Conservation (phyloP, 2,888 invertebrate genomes). For the Caenorhabditis sp. region DNA sequence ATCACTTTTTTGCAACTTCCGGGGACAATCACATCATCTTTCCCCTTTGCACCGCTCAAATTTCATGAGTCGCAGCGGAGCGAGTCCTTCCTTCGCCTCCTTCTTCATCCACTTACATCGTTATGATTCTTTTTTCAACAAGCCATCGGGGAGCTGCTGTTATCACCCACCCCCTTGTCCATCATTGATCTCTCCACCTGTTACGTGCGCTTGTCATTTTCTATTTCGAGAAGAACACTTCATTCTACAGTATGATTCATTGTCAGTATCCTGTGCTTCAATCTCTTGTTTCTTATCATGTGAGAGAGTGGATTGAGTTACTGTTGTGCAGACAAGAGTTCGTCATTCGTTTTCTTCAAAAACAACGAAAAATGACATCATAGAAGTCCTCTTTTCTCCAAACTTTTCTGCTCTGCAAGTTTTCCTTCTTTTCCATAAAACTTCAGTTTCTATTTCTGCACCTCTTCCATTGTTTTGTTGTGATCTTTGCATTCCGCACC, state of each 20-base stretch:
- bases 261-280: not conserved
- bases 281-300: no score
- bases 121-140: constrained; percentile 59
- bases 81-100: constrained; percentile 25
- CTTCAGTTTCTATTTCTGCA: no score
- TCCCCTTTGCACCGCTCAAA: constrained; percentile 31
- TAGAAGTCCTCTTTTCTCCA: no score
- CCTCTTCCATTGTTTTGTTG: no score
- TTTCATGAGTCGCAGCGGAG: constrained; percentile 43
- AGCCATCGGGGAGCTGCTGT: constrained; percentile 22
- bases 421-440: no score
- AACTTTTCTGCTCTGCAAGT: no score
- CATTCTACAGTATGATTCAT: constrained; percentile 51
- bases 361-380: constrained; percentile 13
- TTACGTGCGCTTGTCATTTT: not conserved
- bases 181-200: constrained; percentile 39
- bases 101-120: constrained; percentile 54
- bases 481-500: no score
- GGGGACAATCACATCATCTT: constrained; percentile 35
- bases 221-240: not conserved
- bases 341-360: not conserved
- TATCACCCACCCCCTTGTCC: constrained; percentile 29
- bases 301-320: constrained; percentile 44
- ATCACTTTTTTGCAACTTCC: constrained; percentile 12
- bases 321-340: constrained; percentile 23